A percentile compares a stretch with the other conserved stretches of the same genome.
Evolutionary conservation across 1,140 invertebrate genomes (phyloP).

Genomic region (Drosophila ercepeae): DNA sequence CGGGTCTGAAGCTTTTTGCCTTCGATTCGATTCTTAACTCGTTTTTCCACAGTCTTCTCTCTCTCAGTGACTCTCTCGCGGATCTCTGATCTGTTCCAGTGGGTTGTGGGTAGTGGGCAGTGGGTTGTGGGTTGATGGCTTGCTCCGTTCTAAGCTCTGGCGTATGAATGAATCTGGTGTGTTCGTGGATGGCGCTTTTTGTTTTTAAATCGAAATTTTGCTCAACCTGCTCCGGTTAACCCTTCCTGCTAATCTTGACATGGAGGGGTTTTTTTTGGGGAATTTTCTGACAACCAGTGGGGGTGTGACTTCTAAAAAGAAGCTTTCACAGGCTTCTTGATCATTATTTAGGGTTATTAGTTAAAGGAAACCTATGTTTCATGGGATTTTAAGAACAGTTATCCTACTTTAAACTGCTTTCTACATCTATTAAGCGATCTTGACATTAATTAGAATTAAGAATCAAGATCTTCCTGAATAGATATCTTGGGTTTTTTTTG

Average conservation of each 20-base stretch:
- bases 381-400: no score
- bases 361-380: no score
- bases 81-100: background rate
- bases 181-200: conserved; percentile 58
- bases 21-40: conserved; percentile 32
- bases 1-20: conserved; percentile 68
- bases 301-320: no score
- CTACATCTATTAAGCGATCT: background rate
- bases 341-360: no score
- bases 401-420: background rate
- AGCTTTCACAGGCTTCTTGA: no score
- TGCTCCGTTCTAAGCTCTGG: conserved; percentile 69
- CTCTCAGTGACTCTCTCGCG: conserved; percentile 15
- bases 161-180: conserved; percentile 69
- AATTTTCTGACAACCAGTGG: no score
- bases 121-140: conserved; percentile 31
- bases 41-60: conserved; percentile 10
- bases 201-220: conserved; percentile 59
- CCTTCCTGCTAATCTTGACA: conserved; percentile 6
- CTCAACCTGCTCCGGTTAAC: conserved; percentile 19
- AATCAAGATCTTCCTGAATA: background rate
- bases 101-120: conserved; percentile 36
- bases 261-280: background rate
- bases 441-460: no score
- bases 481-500: background rate